Evolutionary conservation across 2,888 invertebrate genomes (phyloP).

Genomic region (Brachynemurus nebulosus): DNA sequence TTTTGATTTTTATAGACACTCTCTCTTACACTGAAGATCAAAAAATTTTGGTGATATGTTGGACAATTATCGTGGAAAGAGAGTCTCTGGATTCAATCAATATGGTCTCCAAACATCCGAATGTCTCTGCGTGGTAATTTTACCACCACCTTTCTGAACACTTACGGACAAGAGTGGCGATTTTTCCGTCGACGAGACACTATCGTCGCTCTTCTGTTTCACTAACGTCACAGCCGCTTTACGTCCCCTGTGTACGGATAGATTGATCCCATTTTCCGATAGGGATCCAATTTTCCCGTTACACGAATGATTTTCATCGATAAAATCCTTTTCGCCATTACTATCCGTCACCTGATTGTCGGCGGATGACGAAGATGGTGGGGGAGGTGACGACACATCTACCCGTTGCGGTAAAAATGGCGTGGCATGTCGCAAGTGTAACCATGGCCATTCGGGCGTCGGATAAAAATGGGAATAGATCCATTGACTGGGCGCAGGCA

Average conservation of each 20-base stretch:
- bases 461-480: constrained; percentile 63
- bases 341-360: constrained; percentile 14
- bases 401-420: constrained; percentile 17
- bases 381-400: no score
- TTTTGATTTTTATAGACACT: not conserved
- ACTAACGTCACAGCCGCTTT: constrained; percentile 30
- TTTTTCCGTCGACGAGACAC: constrained; percentile 30
- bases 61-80: no score
- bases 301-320: constrained; percentile 10
- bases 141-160: constrained; percentile 10
- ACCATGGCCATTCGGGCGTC: constrained; percentile 53
- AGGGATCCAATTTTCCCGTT: constrained; percentile 7
- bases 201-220: constrained; percentile 26
- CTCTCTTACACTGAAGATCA: no score
- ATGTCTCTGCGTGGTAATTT: constrained; percentile 33
- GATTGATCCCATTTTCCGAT: constrained; percentile 27
- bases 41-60: no score
- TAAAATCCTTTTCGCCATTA: constrained; percentile 12
- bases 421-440: constrained; percentile 33
- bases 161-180: constrained; percentile 18
- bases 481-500: constrained; percentile 67
- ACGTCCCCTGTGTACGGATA: constrained; percentile 26
- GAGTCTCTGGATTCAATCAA: no score
- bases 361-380: constrained; percentile 19
- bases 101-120: constrained; percentile 73